These are phyloP conservation scores for Xestia xanthographa DNA, from an alignment of 2,888 invertebrate species.

Conservation along the genomic window DNA sequence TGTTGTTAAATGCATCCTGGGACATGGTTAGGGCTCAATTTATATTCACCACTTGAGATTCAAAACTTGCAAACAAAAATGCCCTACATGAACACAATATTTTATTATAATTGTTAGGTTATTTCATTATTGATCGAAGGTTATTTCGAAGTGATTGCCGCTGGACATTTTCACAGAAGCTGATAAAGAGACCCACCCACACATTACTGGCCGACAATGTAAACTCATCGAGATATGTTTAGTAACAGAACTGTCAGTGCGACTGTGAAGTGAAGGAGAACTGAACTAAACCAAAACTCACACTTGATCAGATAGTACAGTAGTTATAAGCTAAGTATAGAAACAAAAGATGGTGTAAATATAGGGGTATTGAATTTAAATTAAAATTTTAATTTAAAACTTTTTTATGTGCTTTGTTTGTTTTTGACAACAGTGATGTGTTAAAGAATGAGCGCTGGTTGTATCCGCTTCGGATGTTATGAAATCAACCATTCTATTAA, in stretches of 20 bases:
- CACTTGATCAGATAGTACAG: not conserved
- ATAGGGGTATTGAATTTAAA: not conserved
- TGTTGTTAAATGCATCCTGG: not conserved
- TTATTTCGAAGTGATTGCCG: not conserved
- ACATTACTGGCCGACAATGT: not conserved
- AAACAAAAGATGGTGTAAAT: not conserved
- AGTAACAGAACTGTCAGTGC: not conserved
- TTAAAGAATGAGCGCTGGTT: not conserved
- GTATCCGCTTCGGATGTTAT: not conserved
- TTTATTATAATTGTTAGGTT: not conserved
- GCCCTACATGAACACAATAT: not conserved
- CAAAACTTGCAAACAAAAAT: not conserved
- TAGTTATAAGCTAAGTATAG: not conserved
- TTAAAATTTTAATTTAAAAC: no score
- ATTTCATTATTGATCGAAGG: no score
- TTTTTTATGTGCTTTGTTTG: not conserved
- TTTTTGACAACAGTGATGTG: not conserved
- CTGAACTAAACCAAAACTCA: not conserved
- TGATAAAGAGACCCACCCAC: conserved; percentile 13
- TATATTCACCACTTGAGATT: not conserved
- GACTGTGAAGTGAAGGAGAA: not conserved
- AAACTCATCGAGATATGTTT: not conserved
- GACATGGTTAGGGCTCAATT: conserved; percentile 10
- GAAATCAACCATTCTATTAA: not conserved
- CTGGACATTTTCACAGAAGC: not conserved